Conservation (phyloP, 2,888 invertebrate species). For the Drosophila borealis region DNA sequence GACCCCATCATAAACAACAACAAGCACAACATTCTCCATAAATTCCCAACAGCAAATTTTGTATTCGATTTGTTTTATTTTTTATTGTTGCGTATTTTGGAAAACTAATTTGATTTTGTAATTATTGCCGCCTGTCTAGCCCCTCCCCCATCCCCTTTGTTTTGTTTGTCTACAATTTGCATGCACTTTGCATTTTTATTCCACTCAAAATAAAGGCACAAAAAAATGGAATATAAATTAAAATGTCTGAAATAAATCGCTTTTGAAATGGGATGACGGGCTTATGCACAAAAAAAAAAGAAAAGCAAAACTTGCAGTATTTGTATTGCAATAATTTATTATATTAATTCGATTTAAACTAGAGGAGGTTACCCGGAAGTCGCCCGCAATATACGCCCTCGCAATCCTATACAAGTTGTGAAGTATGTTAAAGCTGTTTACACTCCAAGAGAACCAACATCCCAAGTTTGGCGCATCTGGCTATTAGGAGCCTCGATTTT, state of each 20-base stretch:
- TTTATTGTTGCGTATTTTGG: conserved; percentile 12
- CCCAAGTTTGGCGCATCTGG: too few species aligned
- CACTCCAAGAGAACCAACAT: too few species aligned
- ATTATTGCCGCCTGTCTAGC: conserved; percentile 41
- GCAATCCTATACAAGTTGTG: too few species aligned
- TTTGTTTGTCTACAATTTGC: conserved; percentile 8
- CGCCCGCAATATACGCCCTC: too few species aligned
- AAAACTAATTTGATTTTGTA: conserved; percentile 17
- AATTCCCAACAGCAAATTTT: conserved; percentile 1
- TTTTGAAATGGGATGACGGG: too few species aligned
- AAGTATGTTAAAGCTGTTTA: too few species aligned
- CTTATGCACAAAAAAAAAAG: too few species aligned
- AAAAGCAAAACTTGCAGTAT: too few species aligned
- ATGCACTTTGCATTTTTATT: conserved; percentile 24
- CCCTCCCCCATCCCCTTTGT: background rate
- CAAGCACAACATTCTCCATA: conserved; percentile 6
- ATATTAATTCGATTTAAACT: too few species aligned
- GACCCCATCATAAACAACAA: conserved; percentile 9
- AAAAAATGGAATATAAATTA: background rate
- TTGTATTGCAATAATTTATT: too few species aligned
- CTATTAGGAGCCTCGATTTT: too few species aligned
- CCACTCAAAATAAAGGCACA: background rate
- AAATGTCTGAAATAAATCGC: background rate
- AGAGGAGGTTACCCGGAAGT: too few species aligned
- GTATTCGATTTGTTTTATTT: background rate